Base-by-base conservation (phyloP, 2,113 vertebrate species). In the Corythaixoides concolor region DNA sequence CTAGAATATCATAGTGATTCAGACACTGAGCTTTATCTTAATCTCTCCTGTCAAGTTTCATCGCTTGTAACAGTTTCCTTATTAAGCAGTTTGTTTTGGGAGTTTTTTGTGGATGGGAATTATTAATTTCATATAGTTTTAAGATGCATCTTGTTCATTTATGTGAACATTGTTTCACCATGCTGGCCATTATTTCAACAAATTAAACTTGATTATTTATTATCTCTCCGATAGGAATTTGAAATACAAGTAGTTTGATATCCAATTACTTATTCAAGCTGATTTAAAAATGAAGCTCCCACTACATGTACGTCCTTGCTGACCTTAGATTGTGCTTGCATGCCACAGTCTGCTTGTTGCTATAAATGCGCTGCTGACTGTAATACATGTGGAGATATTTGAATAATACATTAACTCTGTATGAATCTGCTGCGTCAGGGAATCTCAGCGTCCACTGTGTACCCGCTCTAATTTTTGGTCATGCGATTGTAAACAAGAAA, bases 121-220 rank as follows among this genome's bases (percentile, higher is more conserved):
- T 73, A 60, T 21, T 97, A 39, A 69, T 96, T 96, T 97, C 88
- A 66, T 55, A 63, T 72, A 75, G 45, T 92, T 87, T 80, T 64
- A 94, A 85, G 66, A 74, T 17, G 23, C 22, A 41, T 88, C 88
- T 81, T 62, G 64, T 86, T 33, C 79, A 88, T 77, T 92, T 80
- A 49, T 3, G 35, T 88, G 82, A 63, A 70, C 11, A 72, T 90
- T 96, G 75, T 88, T 93, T 93, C 70, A 94, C 88, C 28, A 12
- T 87, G 35, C 77, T 89, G 85, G 93, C 93, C 75, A 85, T 78
- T 78, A 93, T 95, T 94, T 95, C 92, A 97, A 60, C 66, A 94
- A 82, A 92, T 94, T 88, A 74, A 97, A 80, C 39, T 56, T 93
- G 64, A 76, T 91, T 95, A 74, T 96, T 90, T 97, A 50, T 95